Conservation (phyloP, 1,140 invertebrate genomes). For the Bombus sibiricus region DNA sequence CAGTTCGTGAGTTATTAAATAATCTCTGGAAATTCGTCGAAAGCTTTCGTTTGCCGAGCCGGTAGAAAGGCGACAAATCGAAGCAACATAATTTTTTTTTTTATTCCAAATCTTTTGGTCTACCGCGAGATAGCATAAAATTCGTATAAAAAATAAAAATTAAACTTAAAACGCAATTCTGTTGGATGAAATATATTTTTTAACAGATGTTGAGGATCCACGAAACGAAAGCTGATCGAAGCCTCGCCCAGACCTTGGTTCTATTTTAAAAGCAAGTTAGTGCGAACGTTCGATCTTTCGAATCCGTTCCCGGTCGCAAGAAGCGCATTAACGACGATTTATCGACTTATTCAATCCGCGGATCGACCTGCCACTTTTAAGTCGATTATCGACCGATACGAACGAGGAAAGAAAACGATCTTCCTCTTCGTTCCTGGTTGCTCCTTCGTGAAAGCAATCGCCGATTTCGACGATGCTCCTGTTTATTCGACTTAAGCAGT, state of each 20-base stretch:
- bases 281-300: slow-evolving; percentile 39
- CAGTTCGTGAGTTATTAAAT: neutral
- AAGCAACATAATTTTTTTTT: neutral
- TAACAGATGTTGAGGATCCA: slow-evolving; percentile 26
- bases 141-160: neutral
- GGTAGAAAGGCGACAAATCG: neutral
- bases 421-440: neutral
- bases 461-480: slow-evolving; percentile 1
- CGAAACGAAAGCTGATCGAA: slow-evolving; percentile 30
- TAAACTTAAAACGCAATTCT: neutral
- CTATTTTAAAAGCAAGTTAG: slow-evolving; percentile 74
- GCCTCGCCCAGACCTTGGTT: slow-evolving; percentile 70
- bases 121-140: neutral
- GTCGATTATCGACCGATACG: neutral
- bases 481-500: slow-evolving; percentile 22
- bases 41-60: neutral
- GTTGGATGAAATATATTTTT: neutral
- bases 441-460: slow-evolving; percentile 6
- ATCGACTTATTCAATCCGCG: slow-evolving; percentile 12
- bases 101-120: neutral
- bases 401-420: neutral
- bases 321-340: slow-evolving; percentile 26
- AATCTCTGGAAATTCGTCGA: neutral
- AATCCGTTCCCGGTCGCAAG: neutral
- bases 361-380: slow-evolving; percentile 46